Conservation (phyloP, 2,888 invertebrate genomes). For the Papilio protenor region DNA sequence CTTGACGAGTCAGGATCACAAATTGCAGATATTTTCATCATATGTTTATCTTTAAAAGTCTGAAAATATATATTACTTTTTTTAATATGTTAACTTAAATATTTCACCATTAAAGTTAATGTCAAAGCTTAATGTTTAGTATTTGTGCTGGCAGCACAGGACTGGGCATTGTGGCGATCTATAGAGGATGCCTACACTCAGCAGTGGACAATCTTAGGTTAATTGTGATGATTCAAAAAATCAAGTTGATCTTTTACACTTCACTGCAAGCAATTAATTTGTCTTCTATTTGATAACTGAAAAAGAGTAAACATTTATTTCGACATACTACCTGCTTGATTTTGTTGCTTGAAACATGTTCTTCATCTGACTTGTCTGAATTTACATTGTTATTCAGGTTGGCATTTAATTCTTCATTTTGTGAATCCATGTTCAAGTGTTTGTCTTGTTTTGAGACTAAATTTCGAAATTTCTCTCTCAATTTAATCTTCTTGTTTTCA, state of each 20-base stretch:
- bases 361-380: conserved; percentile 30
- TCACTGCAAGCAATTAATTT: background rate
- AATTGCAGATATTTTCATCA: conserved; percentile 60
- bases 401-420: conserved; percentile 57
- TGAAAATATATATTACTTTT: background rate
- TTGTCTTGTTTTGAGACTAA: conserved; percentile 59
- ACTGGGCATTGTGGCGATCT: too few species aligned
- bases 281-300: background rate
- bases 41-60: conserved; percentile 23
- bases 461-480: conserved; percentile 70
- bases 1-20: conserved; percentile 85
- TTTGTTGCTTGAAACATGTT: conserved; percentile 48
- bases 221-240: background rate
- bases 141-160: too few species aligned
- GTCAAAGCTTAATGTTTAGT: background rate
- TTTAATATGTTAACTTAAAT: background rate
- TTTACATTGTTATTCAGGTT: conserved; percentile 41
- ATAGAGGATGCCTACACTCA: too few species aligned
- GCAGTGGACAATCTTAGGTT: too few species aligned
- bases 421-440: conserved; percentile 49
- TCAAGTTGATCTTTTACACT: background rate
- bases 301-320: background rate
- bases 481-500: conserved; percentile 64
- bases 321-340: conserved; percentile 64
- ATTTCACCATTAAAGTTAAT: background rate